Evolutionary conservation across 1,140 invertebrate species (phyloP), one percentile per base, ranked within the genome.

Genomic region (Matsumurasca onukii): DNA sequence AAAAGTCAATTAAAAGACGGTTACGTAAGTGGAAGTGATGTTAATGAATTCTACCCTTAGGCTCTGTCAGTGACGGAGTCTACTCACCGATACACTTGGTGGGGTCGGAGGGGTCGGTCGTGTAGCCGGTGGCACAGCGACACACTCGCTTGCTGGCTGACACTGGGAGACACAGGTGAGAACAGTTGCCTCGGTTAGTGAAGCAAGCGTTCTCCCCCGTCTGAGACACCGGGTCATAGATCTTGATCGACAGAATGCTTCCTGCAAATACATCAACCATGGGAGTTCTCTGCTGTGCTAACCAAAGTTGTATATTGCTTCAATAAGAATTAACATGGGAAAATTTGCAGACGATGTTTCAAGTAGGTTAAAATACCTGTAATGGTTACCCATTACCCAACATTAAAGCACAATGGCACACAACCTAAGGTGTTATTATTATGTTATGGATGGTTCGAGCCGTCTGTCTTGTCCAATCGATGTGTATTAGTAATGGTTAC

Each of bases 81-180:
- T 52, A 70, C 55, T 75, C 71, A 57, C 82, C 82, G 2, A 83
- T 70, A 69, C 85, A 86, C 39, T 78, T 78, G 20, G 75, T 80
- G 0, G 76, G 72, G 73, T 89, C 79, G 13, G 78, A 78, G 1
- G 83, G 80, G 76, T 88, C 82, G 17, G 80, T 73, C 22, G 76
- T 71, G 79, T 89, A 93, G 0, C 93, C 93, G 30, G 87, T 83
- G 1, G 92, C 89, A 79, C 93, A 96, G 64, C 82, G 84, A 77
- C 93, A 95, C 0, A 82, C 82, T 71, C 84, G 82, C 13, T 80
- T 78, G 0, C 75, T 80, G 12, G 74, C 67, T 0, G 84, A 85
- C 22, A 83, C 80, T 13, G 92, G 89, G 63, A 96, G 77, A 78
- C 93, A 96, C 1, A 95, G 78, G 78, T 95, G 92, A 68, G 88